Evolutionary conservation across 2,888 invertebrate species (phyloP).

Genomic region (Panzeria rudis): DNA sequence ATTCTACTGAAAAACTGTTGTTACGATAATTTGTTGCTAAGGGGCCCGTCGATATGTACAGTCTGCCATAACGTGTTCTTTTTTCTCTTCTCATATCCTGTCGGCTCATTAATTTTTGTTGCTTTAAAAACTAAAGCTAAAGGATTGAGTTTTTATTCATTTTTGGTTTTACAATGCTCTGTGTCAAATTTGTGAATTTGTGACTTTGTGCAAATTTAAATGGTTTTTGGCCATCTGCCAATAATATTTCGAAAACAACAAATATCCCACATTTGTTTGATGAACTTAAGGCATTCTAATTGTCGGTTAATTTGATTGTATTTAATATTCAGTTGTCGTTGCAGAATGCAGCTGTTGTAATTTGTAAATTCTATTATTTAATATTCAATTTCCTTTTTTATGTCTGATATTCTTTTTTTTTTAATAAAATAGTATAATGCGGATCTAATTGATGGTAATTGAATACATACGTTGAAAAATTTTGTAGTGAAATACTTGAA

Average conservation of each 20-base stretch:
- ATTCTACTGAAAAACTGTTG: no score
- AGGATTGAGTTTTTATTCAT: background rate
- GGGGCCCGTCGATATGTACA: no score
- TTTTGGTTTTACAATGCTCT: constrained; percentile 25
- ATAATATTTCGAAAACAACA: constrained; percentile 7
- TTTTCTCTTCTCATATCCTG: background rate
- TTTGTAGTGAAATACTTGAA: background rate
- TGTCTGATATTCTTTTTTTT: background rate
- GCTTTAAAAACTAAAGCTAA: background rate
- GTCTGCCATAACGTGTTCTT: background rate
- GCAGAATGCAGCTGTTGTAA: constrained; percentile 40
- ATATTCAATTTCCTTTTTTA: background rate
- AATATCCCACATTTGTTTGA: constrained; percentile 7
- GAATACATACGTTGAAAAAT: background rate
- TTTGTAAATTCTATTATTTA: constrained; percentile 41
- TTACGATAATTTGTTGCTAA: no score
- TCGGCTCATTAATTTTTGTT: constrained; percentile 12
- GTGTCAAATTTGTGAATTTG: constrained; percentile 40
- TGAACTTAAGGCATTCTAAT: constrained; percentile 44
- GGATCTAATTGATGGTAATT: background rate
- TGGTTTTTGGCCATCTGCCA: constrained; percentile 64
- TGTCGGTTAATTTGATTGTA: constrained; percentile 39
- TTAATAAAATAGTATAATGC: background rate
- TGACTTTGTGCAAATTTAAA: constrained; percentile 63
- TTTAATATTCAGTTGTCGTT: constrained; percentile 32